Evolutionary conservation across 2,113 vertebrate genomes (phyloP).

Genomic region (Ctenodactylus gundi): DNA sequence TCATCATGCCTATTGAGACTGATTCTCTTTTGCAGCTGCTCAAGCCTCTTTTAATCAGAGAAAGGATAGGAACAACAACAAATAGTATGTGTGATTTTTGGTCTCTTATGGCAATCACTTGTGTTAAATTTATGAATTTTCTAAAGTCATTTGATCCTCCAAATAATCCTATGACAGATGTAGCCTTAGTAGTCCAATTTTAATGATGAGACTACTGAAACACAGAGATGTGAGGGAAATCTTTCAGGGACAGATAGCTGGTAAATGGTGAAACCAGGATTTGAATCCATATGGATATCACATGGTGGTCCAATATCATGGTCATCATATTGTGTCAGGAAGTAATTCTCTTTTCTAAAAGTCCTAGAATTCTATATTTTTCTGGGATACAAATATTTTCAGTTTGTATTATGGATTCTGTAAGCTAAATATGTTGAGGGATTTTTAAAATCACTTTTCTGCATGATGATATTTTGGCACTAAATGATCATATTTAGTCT

Average conservation of each 20-base stretch:
- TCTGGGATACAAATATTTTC: background rate
- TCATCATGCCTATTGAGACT: background rate
- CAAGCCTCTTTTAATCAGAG: background rate
- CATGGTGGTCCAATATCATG: background rate
- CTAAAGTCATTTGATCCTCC: background rate
- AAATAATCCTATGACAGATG: background rate
- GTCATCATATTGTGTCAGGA: background rate
- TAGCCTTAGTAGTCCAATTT: background rate
- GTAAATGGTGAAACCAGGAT: background rate
- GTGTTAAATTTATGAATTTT: slow-evolving; percentile 16
- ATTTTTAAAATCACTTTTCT: background rate
- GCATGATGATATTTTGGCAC: background rate
- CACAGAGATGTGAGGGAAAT: background rate
- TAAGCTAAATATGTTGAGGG: background rate
- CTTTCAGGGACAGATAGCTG: background rate
- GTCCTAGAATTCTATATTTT: background rate
- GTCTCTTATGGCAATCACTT: background rate
- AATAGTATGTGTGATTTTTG: background rate
- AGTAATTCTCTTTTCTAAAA: background rate
- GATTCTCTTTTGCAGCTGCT: background rate
- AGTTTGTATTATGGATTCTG: background rate
- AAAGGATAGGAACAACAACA: background rate
- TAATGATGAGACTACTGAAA: background rate
- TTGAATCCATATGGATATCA: background rate
- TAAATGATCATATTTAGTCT: background rate